phyloP scores from a whole-genome alignment of 1,140 invertebrate genomes.

The Centruroides sculpturatus region DNA sequence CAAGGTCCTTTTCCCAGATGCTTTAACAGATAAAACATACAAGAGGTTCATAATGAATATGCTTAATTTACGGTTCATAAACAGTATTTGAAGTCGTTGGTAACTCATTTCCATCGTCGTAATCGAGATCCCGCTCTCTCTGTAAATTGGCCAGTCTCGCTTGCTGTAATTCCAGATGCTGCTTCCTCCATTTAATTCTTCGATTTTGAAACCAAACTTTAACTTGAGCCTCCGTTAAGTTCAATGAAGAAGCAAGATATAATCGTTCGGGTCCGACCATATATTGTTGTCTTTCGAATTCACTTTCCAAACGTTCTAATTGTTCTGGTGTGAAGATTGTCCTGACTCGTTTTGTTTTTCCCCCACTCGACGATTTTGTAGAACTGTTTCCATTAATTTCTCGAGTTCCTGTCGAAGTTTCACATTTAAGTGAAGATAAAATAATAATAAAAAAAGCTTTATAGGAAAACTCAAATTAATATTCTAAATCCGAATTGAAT shows the following conservation, averaged over 20 bases:
- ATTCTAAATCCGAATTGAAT: too few relatives aligned
- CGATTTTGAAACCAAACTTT: conserved; percentile 95
- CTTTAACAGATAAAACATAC: too few relatives aligned
- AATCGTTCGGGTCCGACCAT: conserved; percentile 82
- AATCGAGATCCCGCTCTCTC: too few relatives aligned
- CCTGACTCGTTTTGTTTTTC: conserved; percentile 57
- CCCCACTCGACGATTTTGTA: not conserved
- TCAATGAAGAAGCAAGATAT: conserved; percentile 70
- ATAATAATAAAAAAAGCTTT: too few relatives aligned
- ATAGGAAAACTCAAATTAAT: too few relatives aligned
- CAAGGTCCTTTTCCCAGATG: too few relatives aligned
- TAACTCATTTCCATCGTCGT: too few relatives aligned
- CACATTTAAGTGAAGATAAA: too few relatives aligned
- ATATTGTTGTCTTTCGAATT: conserved; percentile 87
- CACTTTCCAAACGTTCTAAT: conserved; percentile 71
- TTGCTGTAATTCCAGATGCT: conserved; percentile 79
- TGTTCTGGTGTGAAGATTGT: conserved; percentile 93
- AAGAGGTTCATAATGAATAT: too few relatives aligned
- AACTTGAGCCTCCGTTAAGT: conserved; percentile 83
- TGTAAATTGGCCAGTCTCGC: conserved; percentile 43
- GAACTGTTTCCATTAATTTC: not conserved
- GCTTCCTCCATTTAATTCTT: conserved; percentile 89
- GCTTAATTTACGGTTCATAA: too few relatives aligned
- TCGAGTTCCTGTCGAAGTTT: too few relatives aligned
- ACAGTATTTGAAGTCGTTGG: too few relatives aligned